Evolutionary conservation across 2,113 vertebrate species (phyloP), one percentile per base, ranked within the genome.

Genomic region (Nerophis ophidion): DNA sequence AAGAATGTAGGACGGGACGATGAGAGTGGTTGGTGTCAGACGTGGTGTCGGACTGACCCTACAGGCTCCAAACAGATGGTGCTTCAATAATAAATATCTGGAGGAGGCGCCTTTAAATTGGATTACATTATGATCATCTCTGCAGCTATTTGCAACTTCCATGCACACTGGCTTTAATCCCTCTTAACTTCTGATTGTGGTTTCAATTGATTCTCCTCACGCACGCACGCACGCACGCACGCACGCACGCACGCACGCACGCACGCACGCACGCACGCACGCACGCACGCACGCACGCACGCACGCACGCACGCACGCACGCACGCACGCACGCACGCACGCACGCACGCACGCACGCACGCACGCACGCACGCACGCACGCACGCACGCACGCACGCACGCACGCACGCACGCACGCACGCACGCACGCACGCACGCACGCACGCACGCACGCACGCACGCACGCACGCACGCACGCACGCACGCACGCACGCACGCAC

Each of bases 91-190:
- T 88, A 82, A 88, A 89, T 82, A 88, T 86, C 83, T 84, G 70
- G 75, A 58, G 71, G 82, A 82, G 81, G 81, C 79, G 79, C 74
- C 81, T 86, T 86, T 88, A 85, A 89, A 91, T 85, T 84, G 80
- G 82, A 90, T 89, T 90, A 88, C 78, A 88, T 89, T 86, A 87
- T 75, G 83, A 71, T 85, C 85, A 89, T 88, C 81, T 81, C 65
- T 65, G 63, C 66, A 81, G 86, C 86, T 89, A 88, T 89, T 88
- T 85, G 72, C 79, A 89, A 80, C 69, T 67, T 83, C 83, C 77
- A 63, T 82, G 71, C 84, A 81, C 76, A 76, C 61, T 68, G 19
- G 55, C 72, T 81, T 76, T 80, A 88, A 88, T 88, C 86, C 74
- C 71, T 83, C 66, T 79, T 84, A 84, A 87, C 81, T 88, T 88